Conservation (phyloP, 2,113 vertebrate genomes). For the Elephantulus edwardii region DNA sequence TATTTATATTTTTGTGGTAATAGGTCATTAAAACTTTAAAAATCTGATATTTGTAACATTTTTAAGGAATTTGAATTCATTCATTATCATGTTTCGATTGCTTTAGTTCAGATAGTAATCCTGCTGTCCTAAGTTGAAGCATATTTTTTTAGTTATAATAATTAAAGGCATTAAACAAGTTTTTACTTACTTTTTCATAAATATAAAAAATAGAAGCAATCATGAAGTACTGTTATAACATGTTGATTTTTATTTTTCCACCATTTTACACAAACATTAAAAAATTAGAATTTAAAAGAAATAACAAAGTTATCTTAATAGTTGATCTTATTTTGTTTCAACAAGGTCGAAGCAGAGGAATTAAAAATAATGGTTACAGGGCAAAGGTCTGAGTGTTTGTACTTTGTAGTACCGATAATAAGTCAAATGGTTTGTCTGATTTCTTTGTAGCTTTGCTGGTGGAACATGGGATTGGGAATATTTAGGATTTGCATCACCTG, state of each 20-base stretch:
- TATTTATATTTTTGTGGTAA: slow-evolving; percentile 33
- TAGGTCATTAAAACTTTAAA: slow-evolving; percentile 43
- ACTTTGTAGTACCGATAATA: slow-evolving; percentile 56
- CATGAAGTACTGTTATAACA: slow-evolving; percentile 29
- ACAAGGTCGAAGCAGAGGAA: slow-evolving; percentile 45
- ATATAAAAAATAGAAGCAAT: slow-evolving; percentile 36
- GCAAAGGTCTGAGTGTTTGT: slow-evolving; percentile 32
- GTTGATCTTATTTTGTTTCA: slow-evolving; percentile 34
- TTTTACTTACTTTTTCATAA: slow-evolving; percentile 46
- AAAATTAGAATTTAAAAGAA: slow-evolving; percentile 54
- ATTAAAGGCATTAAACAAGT: slow-evolving; percentile 36
- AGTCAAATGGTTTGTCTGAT: slow-evolving; percentile 78
- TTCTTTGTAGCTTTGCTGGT: slow-evolving; percentile 94
- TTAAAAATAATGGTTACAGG: slow-evolving; percentile 40
- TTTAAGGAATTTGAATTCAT: not conserved
- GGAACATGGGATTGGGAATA: slow-evolving; percentile 99
- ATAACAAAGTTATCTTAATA: slow-evolving; percentile 29
- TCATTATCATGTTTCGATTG: slow-evolving; percentile 8
- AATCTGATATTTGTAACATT: slow-evolving; percentile 30
- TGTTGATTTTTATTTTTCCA: slow-evolving; percentile 54
- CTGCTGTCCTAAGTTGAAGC: slow-evolving; percentile 34
- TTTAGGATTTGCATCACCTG: slow-evolving; percentile 97
- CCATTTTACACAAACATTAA: slow-evolving; percentile 34
- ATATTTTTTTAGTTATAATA: slow-evolving; percentile 33
- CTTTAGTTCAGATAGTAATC: slow-evolving; percentile 44